Base-by-base conservation (phyloP, 1,140 invertebrate species). In the Polypedilum pembai region DNA sequence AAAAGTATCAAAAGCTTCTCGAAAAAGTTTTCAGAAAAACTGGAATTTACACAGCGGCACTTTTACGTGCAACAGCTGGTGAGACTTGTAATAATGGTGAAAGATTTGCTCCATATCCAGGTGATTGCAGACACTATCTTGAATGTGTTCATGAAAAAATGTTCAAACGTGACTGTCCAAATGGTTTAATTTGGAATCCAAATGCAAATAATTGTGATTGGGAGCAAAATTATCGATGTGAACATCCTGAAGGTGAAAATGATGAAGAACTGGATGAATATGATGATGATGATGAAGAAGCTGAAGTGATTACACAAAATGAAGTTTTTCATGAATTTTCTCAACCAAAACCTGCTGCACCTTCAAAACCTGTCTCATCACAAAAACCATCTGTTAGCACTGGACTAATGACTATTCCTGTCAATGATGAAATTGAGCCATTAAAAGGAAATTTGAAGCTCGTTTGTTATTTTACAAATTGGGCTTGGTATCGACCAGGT, bases 401-500 rank as follows among this genome's bases (percentile, higher is more conserved):
- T 40, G 10, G 63, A n/a, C n/a, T 56, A n/a, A 18, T 20, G n/a
- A 72, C 65, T 15, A 40, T 66, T 12, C 24, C 80, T 7, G 77
- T 81, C 7, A 73, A 82, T 0, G 76, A 78, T 3, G 76, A 78
- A 66, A 76, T 86, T 8, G 80, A 84, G 76, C 83, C 85, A 0
- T 74, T 80, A 20, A 78, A 80, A 83, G 86, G 84, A n/a, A 82
- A 86, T 72, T 90, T 86, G 76, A 88, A 93, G 82, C 84, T 96
- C 0, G 91, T 96, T 0, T 96, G 94, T 78, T 96, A 96, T 80
- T 96, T 95, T 79, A 95, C 94, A 0, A 96, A 96, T 78, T 96
- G 94, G 94, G 92, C 94, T 0, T 95, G 94, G 92, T 94, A 94
- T 77, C 85, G 93, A n/a, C 88, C 87, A 76, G 92, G 92, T 0